Percentiles rank a stretch among this genome's conserved stretches.
Conservation (phyloP, 1,140 invertebrate species). For the Cryptotermes secundus region DNA sequence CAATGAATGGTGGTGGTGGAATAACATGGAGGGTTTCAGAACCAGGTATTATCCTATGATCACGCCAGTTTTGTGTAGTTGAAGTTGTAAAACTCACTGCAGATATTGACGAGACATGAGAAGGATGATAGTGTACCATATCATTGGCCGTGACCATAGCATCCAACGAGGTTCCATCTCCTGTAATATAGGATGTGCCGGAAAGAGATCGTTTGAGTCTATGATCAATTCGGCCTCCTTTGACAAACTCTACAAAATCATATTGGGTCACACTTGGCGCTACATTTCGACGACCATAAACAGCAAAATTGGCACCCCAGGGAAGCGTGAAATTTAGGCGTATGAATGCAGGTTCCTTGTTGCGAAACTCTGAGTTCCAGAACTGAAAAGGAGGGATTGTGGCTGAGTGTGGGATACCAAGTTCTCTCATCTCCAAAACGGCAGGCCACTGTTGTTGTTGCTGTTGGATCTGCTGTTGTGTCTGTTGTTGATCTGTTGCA, state of each 20-base stretch:
- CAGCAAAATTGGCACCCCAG: constrained; percentile 88
- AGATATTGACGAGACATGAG: constrained; percentile 39
- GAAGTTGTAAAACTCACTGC: constrained; percentile 48
- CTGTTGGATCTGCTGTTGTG: constrained; percentile 24
- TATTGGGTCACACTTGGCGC: constrained; percentile 93
- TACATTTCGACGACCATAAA: constrained; percentile 88
- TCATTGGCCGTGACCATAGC: constrained; percentile 32
- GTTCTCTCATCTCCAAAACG: constrained; percentile 75
- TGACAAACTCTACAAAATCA: constrained; percentile 91
- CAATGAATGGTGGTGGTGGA: constrained; percentile 34
- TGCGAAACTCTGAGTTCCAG: constrained; percentile 88
- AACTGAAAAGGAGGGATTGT: constrained; percentile 85
- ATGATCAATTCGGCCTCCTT: constrained; percentile 76
- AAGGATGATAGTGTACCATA: background rate
- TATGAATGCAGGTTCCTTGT: constrained; percentile 84
- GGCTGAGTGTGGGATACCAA: constrained; percentile 76
- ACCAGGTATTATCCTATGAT: background rate
- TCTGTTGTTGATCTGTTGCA: constrained; percentile 4
- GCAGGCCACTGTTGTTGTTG: constrained; percentile 65
- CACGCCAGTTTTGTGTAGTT: constrained; percentile 32
- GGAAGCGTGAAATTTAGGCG: constrained; percentile 87
- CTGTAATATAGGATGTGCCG: background rate
- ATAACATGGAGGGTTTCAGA: constrained; percentile 30
- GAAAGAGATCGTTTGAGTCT: constrained; percentile 55
- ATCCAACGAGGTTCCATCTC: background rate